Evolutionary conservation across 1,140 invertebrate genomes (phyloP), one percentile per base, ranked within the genome.

Genomic region (Drosophila yakuba): DNA sequence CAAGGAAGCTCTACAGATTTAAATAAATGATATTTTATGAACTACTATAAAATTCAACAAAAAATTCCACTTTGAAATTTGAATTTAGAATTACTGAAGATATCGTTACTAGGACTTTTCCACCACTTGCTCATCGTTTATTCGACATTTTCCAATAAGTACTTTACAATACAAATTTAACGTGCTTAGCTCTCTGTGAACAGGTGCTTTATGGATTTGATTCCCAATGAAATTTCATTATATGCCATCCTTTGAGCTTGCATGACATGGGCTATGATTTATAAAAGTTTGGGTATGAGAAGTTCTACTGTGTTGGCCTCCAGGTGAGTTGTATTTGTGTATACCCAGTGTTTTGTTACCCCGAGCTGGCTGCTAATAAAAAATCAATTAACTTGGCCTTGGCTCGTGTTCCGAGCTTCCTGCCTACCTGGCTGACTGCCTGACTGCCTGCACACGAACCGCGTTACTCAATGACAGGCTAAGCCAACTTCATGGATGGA

Each of bases 371-470:
- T 63, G 82, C 74, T 88, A 85, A 88, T 85, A 85, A 85, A 85
- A 85, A 85, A 85, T 85, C 83, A 85, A 85, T 85, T 88, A 85
- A 88, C 69, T 85, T 78, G 83, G 61, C 76, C 67, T 57, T 72
- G 68, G 66, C 36, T 58, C 41, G 71, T 57, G 62, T 48, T 39
- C 32, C 44, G 62, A 60, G 72, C 66, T 59, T 55, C 62, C 66
- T 54, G 39, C 36, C 44, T 47, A 57, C 50, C 67, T 62, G 51
- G 43, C 39, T 20, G 20, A 1, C 20, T 20, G 2, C 20, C 20
- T 20, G 20, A 20, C 20, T 45, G 72, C 73, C 71, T 66, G 52
- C 60, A 66, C 60, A 74, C 73, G 73, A 75, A 41, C 43, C 72
- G 73, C 61, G 72, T 75, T 75, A 54, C 72, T 59, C 73, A 75